A percentile compares a stretch with the other conserved stretches of the same genome.
Evolutionary conservation across 2,113 vertebrate species (phyloP).

Genomic region (Lamprotornis superbus): DNA sequence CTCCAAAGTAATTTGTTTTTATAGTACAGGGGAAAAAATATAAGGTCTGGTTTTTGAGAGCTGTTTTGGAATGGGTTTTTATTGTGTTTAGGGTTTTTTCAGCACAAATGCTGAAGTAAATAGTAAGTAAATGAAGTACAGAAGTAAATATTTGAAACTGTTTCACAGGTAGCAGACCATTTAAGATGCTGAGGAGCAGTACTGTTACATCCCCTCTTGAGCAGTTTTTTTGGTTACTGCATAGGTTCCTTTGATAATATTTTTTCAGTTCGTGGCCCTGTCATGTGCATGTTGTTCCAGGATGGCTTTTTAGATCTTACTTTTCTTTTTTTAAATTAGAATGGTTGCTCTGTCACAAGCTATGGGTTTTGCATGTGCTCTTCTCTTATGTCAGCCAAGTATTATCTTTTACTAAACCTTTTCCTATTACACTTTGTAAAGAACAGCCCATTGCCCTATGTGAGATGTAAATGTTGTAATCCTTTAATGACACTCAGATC

Average conservation of each 20-base stretch:
- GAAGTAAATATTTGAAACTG: background rate
- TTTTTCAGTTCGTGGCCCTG: background rate
- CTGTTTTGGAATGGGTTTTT: background rate
- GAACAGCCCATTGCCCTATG: background rate
- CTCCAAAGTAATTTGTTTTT: background rate
- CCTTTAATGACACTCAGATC: background rate
- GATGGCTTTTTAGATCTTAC: background rate
- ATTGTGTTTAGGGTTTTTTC: background rate
- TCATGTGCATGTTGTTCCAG: background rate
- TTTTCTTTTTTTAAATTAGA: background rate
- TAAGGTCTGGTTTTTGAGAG: background rate
- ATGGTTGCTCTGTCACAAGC: background rate
- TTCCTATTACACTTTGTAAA: background rate
- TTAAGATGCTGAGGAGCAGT: background rate
- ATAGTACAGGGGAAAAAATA: background rate
- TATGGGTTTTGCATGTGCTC: background rate
- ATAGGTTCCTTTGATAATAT: background rate
- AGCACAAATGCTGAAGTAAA: background rate
- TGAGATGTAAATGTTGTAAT: background rate
- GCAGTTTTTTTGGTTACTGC: background rate
- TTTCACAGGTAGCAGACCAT: background rate
- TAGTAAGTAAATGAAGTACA: background rate
- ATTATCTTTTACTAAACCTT: background rate
- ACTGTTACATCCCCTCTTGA: background rate
- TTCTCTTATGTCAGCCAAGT: background rate